A percentile compares a stretch with the other conserved stretches of the same genome.
Evolutionary conservation across 2,888 invertebrate genomes (phyloP).

Genomic region (Nomada hirtipes): DNA sequence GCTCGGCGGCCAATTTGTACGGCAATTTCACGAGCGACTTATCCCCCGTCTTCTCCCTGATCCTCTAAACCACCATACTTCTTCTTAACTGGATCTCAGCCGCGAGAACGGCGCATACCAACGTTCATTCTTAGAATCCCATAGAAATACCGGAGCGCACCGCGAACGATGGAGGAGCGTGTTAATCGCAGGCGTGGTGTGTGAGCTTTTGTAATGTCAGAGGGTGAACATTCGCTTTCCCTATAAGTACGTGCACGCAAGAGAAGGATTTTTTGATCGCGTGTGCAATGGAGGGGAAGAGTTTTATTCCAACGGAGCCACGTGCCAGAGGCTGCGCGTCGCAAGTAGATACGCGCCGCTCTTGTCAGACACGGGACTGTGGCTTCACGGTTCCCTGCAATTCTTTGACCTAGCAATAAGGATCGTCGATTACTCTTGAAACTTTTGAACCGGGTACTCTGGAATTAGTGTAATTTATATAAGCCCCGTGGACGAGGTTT

Average conservation of each 20-base stretch:
- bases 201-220: constrained; percentile 57
- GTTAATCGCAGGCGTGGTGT: constrained; percentile 62
- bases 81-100: constrained; percentile 31
- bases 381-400: neutral
- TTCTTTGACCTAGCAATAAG: neutral
- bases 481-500: neutral
- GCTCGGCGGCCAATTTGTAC: constrained; percentile 68
- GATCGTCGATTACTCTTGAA: neutral
- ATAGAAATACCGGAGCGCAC: constrained; percentile 65
- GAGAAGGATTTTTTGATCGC: too few species aligned
- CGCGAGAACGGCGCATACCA: constrained; percentile 52
- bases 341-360: neutral
- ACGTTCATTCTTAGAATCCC: constrained; percentile 68
- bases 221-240: constrained; percentile 45
- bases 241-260: neutral
- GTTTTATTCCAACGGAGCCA: too few species aligned
- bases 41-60: constrained; percentile 42
- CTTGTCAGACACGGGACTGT: neutral
- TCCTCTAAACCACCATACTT: neutral
- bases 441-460: neutral
- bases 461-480: neutral
- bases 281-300: too few species aligned
- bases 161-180: constrained; percentile 36
- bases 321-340: too few species aligned
- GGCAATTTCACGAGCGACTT: constrained; percentile 67